Evolutionary conservation across 2,797 vertebrate species (phyloP).

Genomic region (Lacerta agilis): DNA sequence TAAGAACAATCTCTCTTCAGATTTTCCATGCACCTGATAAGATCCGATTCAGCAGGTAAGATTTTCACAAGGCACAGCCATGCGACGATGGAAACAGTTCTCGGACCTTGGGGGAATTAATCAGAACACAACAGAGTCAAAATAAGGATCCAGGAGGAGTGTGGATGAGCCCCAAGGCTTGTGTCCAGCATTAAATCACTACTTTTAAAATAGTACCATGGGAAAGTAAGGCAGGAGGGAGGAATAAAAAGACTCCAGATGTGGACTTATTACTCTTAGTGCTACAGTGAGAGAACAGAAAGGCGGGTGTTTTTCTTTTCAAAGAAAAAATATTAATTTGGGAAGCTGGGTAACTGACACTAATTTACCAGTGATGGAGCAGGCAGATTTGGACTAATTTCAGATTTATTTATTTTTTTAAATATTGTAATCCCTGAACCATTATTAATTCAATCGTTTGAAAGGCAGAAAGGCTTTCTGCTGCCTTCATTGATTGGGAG

Average conservation of each 20-base stretch:
- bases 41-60: no score
- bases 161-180: no score
- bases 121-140: no score
- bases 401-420: background rate
- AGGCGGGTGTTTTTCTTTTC: no score
- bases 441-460: constrained; percentile 13
- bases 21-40: no score
- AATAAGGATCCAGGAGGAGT: no score
- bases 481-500: constrained; percentile 16
- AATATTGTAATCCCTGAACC: constrained; percentile 2
- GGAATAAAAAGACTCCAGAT: background rate
- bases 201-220: background rate
- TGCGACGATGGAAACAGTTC: no score
- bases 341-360: background rate
- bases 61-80: no score
- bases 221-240: no score
- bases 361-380: constrained; percentile 5
- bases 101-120: no score
- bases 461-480: constrained; percentile 10
- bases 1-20: no score
- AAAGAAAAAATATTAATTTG: background rate
- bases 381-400: background rate
- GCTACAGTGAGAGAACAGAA: background rate
- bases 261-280: background rate
- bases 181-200: background rate